Evolutionary conservation across 2,113 vertebrate species (phyloP), one percentile per base, ranked within the genome.

Genomic region (Otolemur garnettii): DNA sequence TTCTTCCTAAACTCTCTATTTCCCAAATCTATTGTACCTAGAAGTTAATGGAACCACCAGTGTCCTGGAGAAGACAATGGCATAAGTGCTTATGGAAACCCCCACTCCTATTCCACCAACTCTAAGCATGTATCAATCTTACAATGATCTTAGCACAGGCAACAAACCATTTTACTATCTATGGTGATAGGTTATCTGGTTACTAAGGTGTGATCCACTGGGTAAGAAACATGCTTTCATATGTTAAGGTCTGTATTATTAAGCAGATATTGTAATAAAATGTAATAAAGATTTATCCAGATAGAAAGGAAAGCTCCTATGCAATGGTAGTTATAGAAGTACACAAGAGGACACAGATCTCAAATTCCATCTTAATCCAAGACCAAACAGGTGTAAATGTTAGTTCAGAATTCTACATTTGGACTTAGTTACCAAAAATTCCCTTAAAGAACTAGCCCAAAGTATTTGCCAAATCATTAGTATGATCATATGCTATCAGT

Each of bases 401-500:
- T 95, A 94, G 35, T 78, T 94, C 45, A 92, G 13, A 91, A 57
- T 77, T 77, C 82, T 90, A 71, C 24, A 66, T 38, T 74, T 69
- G 53, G 71, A 87, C 82, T 60, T 75, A 87, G 66, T 89, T 94
- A 74, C 13, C n/a, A 96, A 96, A 96, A 90, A 50, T 14, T 91
- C 7, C 55, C 33, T 75, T 91, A 38, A 91, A 80, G 14, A 96
- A 72, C 35, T 82, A 91, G 2, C 45, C 15, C 19, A 28, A 90
- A 78, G 66, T 68, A 85, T 26, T 62, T 77, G 45, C 22, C 53
- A 77, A 38, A 68, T 64, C 79, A 81, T 77, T 83, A 80, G 8
- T 66, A 68, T 33, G 10, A 95, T 38, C 17, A 96, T 35, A 81
- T 0, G 71, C 11, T 64, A 22, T 59, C 60, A 80, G 22, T 17